Percentiles rank a stretch among this genome's conserved stretches.
Conservation (phyloP, 2,888 invertebrate species). For the Serripes groenlandicus region DNA sequence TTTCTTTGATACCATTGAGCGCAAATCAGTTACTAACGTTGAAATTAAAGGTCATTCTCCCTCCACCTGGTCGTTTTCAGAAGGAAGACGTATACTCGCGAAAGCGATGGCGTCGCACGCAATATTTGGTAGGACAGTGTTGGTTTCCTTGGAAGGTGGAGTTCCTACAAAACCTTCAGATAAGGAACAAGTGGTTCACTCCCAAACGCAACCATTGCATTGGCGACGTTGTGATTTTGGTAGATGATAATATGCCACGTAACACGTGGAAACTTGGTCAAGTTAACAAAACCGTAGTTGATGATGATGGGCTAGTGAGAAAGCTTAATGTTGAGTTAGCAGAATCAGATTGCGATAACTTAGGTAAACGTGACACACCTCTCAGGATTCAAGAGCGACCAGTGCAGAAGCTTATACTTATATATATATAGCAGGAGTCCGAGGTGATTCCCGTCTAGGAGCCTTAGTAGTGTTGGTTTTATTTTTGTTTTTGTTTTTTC, state of each 20-base stretch:
- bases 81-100: slow-evolving; percentile 1
- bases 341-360: not conserved
- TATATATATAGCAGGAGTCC: slow-evolving; percentile 16
- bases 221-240: slow-evolving; percentile 11
- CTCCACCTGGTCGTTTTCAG: slow-evolving; percentile 5
- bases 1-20: not conserved
- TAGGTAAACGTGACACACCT: not conserved
- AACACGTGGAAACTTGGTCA: slow-evolving; percentile 11
- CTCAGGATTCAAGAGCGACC: slow-evolving; percentile 5
- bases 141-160: slow-evolving; percentile 3
- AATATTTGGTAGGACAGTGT: slow-evolving; percentile 6
- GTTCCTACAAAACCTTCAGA: not conserved
- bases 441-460: slow-evolving; percentile 25
- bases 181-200: slow-evolving; percentile 1
- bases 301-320: slow-evolving; percentile 15
- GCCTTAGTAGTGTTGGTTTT: no score
- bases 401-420: slow-evolving; percentile 14
- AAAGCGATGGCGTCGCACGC: slow-evolving; percentile 3
- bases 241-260: not conserved
- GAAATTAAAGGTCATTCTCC: slow-evolving; percentile 5
- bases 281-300: not conserved
- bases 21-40: slow-evolving; percentile 8
- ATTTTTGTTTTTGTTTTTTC: no score
- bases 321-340: slow-evolving; percentile 12
- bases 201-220: not conserved